These are phyloP conservation scores for Schrankia costaestrigalis DNA, from an alignment of 2,888 invertebrate genomes.

Conservation along the genomic window DNA sequence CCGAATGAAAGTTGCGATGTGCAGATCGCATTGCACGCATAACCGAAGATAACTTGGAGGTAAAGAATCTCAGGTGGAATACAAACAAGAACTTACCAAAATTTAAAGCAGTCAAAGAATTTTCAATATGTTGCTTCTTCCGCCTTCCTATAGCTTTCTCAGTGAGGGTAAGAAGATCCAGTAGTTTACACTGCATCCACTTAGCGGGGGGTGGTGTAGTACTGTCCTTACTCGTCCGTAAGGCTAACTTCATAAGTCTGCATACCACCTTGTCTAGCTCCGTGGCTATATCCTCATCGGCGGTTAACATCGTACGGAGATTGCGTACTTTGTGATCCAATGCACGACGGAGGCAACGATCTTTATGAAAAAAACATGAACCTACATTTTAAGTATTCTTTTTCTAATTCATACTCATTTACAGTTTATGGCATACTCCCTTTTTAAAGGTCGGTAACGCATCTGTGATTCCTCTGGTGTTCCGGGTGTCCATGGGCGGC, in stretches of 20 bases:
- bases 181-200: slow-evolving; percentile 67
- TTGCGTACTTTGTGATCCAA: slow-evolving; percentile 60
- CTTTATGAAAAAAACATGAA: slow-evolving; percentile 25
- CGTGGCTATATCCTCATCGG: slow-evolving; percentile 58
- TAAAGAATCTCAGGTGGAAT: background rate
- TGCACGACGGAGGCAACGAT: slow-evolving; percentile 54
- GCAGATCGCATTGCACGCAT: too few species aligned
- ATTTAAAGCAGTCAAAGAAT: slow-evolving; percentile 40
- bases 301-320: slow-evolving; percentile 51
- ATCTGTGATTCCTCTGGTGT: too few species aligned
- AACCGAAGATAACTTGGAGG: too few species aligned
- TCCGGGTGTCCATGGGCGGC: too few species aligned
- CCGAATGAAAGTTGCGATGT: too few species aligned
- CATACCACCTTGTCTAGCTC: slow-evolving; percentile 64
- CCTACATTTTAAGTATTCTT: background rate
- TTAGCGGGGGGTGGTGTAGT: slow-evolving; percentile 45
- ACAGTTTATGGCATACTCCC: too few species aligned
- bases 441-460: too few species aligned
- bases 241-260: slow-evolving; percentile 61
- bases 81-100: slow-evolving; percentile 37
- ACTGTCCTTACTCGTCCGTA: slow-evolving; percentile 42
- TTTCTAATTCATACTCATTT: background rate
- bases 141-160: slow-evolving; percentile 62
- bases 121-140: slow-evolving; percentile 44
- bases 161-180: slow-evolving; percentile 61